Conservation (phyloP, 2,888 invertebrate genomes). For the Omphaloscelis lunosa region DNA sequence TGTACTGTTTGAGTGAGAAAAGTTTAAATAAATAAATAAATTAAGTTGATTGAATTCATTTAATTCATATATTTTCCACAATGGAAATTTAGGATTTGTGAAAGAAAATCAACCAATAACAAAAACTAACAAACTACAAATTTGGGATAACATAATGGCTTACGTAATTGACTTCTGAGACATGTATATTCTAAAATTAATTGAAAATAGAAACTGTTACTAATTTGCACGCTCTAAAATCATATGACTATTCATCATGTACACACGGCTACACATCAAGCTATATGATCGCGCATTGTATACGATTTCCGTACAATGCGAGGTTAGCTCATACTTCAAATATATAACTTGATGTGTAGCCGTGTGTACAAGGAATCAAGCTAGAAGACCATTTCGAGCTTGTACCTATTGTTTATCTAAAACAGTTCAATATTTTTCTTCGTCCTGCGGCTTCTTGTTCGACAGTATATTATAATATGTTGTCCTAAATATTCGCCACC, state of each 20-base stretch:
- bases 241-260: neutral
- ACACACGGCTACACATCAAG: too few relatives aligned
- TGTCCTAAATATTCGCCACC: neutral
- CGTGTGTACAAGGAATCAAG: neutral
- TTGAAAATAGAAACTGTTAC: neutral
- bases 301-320: too few relatives aligned
- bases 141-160: neutral
- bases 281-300: too few relatives aligned
- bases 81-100: neutral
- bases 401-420: neutral
- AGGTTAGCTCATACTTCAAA: too few relatives aligned
- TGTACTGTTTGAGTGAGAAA: too few relatives aligned
- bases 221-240: neutral
- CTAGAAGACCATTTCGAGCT: neutral
- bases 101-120: neutral
- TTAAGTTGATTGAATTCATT: neutral
- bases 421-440: neutral
- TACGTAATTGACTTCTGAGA: neutral
- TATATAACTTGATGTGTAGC: too few relatives aligned
- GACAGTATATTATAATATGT: neutral
- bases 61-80: neutral
- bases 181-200: neutral
- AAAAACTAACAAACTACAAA: neutral
- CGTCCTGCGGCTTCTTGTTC: too few relatives aligned
- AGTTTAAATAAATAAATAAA: too few relatives aligned